These are phyloP conservation scores for Empis stercorea DNA, from an alignment of 2,888 invertebrate genomes.

Conservation along the genomic window DNA sequence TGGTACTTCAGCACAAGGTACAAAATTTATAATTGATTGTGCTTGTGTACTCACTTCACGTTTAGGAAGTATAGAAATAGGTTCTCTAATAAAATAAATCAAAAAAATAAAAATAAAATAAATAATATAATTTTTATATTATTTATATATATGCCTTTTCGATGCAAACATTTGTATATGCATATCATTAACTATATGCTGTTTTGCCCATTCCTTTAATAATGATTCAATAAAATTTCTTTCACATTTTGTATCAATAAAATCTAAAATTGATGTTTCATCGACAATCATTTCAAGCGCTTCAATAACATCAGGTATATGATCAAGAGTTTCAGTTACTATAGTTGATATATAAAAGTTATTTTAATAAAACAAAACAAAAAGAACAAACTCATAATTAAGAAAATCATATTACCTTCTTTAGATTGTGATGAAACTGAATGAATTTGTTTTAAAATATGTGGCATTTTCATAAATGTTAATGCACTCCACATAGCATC, in stretches of 20 bases:
- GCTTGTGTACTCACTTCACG: slow-evolving; percentile 54
- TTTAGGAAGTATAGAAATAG: slow-evolving; percentile 48
- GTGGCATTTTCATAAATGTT: slow-evolving; percentile 81
- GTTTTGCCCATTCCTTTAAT: slow-evolving; percentile 66
- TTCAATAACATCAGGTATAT: slow-evolving; percentile 62
- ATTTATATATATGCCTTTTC: slow-evolving; percentile 27
- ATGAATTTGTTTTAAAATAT: slow-evolving; percentile 59
- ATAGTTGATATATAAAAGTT: slow-evolving; percentile 1
- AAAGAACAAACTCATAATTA: neutral
- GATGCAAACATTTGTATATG: slow-evolving; percentile 59
- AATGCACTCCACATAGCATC: slow-evolving; percentile 92
- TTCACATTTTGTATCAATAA: slow-evolving; percentile 77
- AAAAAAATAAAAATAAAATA: neutral
- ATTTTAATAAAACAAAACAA: neutral
- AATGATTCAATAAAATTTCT: slow-evolving; percentile 79
- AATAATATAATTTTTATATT: neutral
- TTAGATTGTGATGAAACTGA: slow-evolving; percentile 41
- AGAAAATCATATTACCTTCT: neutral
- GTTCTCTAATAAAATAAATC: too few relatives aligned
- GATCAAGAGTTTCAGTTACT: slow-evolving; percentile 42
- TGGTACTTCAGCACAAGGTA: slow-evolving; percentile 79
- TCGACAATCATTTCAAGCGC: slow-evolving; percentile 77
- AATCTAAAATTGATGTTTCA: slow-evolving; percentile 71
- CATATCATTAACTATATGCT: slow-evolving; percentile 63
- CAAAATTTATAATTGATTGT: slow-evolving; percentile 63